Evolutionary conservation across 2,888 invertebrate species (phyloP), one percentile per base, ranked within the genome.

Genomic region (Achlya flavicornis): DNA sequence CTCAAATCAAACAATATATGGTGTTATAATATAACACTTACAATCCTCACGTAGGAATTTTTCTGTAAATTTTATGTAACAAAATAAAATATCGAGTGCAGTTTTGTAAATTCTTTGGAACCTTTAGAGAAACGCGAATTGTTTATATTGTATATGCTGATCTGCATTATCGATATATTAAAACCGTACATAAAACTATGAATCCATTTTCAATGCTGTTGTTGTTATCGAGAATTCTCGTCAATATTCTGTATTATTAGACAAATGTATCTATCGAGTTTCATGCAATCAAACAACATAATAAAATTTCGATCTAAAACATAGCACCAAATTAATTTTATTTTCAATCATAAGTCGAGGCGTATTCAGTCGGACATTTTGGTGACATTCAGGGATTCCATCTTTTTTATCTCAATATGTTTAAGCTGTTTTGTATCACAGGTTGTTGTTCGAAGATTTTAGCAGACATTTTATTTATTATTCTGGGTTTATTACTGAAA

Each of bases 341-440:
- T 19, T 7, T 38, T 60, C 11, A 41, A 60, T 19, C 53, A 53
- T 10, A 3, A 19, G 53, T 53, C 53, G 61, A 58, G 38, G 41
- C 48, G 26, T 62, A 26, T 64, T 67, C 67, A 70, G 70, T 70
- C 67, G 43, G 32, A 66, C 58, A 60, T 67, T 58, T 68, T 57
- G 66, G 63, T 67, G 61, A 65, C 64, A 63, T 68, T 65, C 63
- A 64, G 16, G 6, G 16, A 53, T 16, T 53, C 53, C 53, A 53
- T 53, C 61, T 41, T 59, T 60, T 59, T 60, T 62, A 66, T 63
- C 59, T 12, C 48, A 63, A 66, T 62, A 65, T 66, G 61, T 66
- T 66, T 64, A 70, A 74, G 74, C 73, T 65, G 64, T 65, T 69
- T 70, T 70, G 65, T 80, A 81, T 80, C 79, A 79, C 79, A 78